Evolutionary conservation across 2,888 invertebrate species (phyloP), one percentile per base, ranked within the genome.

Genomic region (Sisyra terminalis): DNA sequence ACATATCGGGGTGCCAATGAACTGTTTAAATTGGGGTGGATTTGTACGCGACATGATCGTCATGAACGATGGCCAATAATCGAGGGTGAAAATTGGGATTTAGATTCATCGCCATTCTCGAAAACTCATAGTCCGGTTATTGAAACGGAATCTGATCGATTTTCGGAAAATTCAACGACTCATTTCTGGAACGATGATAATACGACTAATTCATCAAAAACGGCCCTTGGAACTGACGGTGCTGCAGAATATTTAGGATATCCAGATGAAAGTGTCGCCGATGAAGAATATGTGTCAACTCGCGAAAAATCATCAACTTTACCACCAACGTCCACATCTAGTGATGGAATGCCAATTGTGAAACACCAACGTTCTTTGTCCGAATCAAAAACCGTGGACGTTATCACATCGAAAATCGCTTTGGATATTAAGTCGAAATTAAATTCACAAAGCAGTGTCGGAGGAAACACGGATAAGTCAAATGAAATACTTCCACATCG

Each of bases 1-100:
- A 92, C 89, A 0, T 75, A 75, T 49, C 73, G 77, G 44, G 94
- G 94, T 3, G 87, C 87, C 2, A 83, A 87, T 56, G 61, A 77
- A 41, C 67, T 94, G 3, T 68, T 74, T 37, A 75, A 82, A 58
- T 64, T 76, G 51, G 80, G 80, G 52, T 84, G 83, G 83, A 60
- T 78, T 44, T 76, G 81, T 52, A 78, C 85, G 4, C 67, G 83
- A 43, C 85, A 84, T 52, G 78, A 82, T 47, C 69, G 84, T 38
- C 75, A 80, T 56, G 79, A 85, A 47, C 70, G 72, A 51, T 85
- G 83, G 72, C 84, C 84, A 1, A 70, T 85, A 31, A 73, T 81
- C 49, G 73, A 76, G 46, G 78, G 79, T 43, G 73, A 78, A 55
- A 66, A 70, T 45, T 73, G 70, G 63, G 59, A 68, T 40, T 60